Evolutionary conservation across 2,113 vertebrate genomes (phyloP), one percentile per base, ranked within the genome.

Genomic region (Peromyscus leucopus): DNA sequence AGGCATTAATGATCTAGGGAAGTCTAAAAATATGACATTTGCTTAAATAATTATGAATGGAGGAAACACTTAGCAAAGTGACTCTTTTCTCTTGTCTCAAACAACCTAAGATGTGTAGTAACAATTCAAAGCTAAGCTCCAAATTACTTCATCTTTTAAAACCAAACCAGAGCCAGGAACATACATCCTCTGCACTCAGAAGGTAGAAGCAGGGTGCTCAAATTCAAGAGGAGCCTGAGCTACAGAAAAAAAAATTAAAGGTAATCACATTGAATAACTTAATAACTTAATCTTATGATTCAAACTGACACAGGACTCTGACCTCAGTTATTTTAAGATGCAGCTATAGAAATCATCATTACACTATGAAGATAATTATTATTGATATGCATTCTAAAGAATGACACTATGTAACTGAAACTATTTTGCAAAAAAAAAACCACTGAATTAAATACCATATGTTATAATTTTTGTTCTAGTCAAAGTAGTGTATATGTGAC

Each of bases 111-210:
- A 46, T 42, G 24, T 72, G 0, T 5, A 83, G 83, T 82, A 91
- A 96, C 95, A 55, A 91, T 95, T 88, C 22, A 89, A 80, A 22
- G 11, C 1, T 97, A 86, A 97, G 80, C 4, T 95, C 94, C 85
- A 96, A 96, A 92, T 97, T 74, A 0, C 46, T 97, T 90, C 6
- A 96, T 69, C 96, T 86, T 92, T 80, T 92, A 87, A 98, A 98
- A 98, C 96, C 76, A 96, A 94, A 84, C 89, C 36, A 36, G 36
- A 74, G 10, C 39, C 57, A 36, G 1, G 26, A 51, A 51, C 26
- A 76, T 24, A n/a, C 5, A 33, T 33, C 55, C 57, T 59, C 28
- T 22, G n/a, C 5, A 42, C 26, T 61, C 26, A 46, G 55, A 59
- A 90, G 16, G 26, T 19, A 33, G 55, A 90, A 31, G 10, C n/a